Evolutionary conservation across 1,140 invertebrate species (phyloP).

Genomic region (Cydia fagiglandana): DNA sequence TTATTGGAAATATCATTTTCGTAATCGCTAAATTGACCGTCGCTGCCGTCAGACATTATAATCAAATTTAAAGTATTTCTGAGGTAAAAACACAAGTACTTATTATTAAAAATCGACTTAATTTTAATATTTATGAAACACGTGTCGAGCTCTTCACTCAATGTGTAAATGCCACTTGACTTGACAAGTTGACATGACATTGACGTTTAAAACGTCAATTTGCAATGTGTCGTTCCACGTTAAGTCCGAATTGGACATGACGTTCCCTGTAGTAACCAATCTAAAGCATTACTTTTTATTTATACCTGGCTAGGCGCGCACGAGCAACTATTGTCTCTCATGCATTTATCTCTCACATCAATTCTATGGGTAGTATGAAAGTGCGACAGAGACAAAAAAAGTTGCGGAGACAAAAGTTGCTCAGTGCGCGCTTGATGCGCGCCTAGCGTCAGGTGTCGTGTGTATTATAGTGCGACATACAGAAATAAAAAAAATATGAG

Average conservation of each 20-base stretch:
- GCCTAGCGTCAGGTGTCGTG: too few species aligned
- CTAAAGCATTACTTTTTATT: too few species aligned
- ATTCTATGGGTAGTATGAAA: too few species aligned
- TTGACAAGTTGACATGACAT: not conserved
- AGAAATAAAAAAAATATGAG: too few species aligned
- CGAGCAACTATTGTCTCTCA: too few species aligned
- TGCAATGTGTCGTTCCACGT: not conserved
- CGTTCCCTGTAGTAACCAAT: too few species aligned
- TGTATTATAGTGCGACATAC: too few species aligned
- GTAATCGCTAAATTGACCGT: conserved; percentile 68
- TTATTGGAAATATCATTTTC: conserved; percentile 63
- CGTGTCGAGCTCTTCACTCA: not conserved
- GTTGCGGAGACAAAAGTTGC: too few species aligned
- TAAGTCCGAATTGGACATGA: not conserved
- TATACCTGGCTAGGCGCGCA: too few species aligned
- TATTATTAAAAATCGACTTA: not conserved
- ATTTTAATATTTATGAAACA: not conserved
- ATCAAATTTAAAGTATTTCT: conserved; percentile 1
- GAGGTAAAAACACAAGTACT: not conserved
- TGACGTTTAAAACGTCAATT: conserved; percentile 4
- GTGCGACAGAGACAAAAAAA: too few species aligned
- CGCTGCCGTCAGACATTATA: conserved; percentile 49
- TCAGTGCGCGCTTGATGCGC: too few species aligned
- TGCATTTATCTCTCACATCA: too few species aligned
- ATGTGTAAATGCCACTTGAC: not conserved